Evolutionary conservation across 2,888 invertebrate species (phyloP), one percentile per base, ranked within the genome.

Genomic region (Galerucella pusilla): DNA sequence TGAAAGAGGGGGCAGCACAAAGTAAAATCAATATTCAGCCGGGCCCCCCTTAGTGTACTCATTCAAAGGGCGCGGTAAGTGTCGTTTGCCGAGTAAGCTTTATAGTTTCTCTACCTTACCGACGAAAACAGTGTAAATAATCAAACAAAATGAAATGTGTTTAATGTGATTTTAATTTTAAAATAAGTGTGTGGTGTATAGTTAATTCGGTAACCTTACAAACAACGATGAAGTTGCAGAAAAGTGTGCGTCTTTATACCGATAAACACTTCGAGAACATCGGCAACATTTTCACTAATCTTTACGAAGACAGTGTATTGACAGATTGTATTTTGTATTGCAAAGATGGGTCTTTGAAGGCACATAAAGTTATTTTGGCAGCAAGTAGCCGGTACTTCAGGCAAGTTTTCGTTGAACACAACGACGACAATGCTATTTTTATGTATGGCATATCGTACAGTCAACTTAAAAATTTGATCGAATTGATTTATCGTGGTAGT

Each of bases 301-400:
- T 93, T 81, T 93, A 93, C 87, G 91, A 91, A 83, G 92, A 93
- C 85, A 92, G 92, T 82, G 90, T 91, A 82, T 89, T 93, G 77
- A 92, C 92, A 52, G 93, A 93, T 85, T 92, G 93, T 80, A 93
- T 93, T 79, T 89, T 93, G 83, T 91, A 92, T 83, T 93, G 93
- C 87, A 91, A 91, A 83, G 93, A 92, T 86, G 93, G 93, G 57
- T 90, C 91, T 85, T 89, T 93, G 82, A 91, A 91, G 84, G 93
- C 93, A 61, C 93, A 93, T 86, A 92, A 93, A 85, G 89, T 94
- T 80, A 92, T 94, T 79, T 89, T 94, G 78, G 93, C 94, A 64
- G 93, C 93, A 70, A 93, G 93, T 88, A 93, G 93, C 84, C 92
- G 93, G 69, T 94, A 94, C 86, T 94, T 94, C 87, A 93, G 93